phyloP scores from a whole-genome alignment of 2,113 vertebrate species.

The Atractosteus spatula region DNA sequence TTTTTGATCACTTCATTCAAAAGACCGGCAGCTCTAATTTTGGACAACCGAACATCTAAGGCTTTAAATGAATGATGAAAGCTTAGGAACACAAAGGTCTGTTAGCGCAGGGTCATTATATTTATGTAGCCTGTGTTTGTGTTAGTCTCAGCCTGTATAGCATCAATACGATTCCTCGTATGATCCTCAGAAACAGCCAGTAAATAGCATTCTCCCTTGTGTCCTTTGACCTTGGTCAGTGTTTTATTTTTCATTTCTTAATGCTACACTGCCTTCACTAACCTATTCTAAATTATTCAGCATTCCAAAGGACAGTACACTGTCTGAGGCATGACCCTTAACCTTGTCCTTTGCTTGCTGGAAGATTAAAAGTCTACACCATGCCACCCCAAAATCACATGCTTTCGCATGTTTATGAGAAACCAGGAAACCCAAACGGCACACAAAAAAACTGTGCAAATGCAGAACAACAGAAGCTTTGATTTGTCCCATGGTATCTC shows the following conservation, averaged over 20 bases:
- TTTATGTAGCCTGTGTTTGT: conserved; percentile 1
- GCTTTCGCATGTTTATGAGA: conserved; percentile 24
- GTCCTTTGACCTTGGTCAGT: conserved; percentile 57
- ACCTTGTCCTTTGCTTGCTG: conserved; percentile 29
- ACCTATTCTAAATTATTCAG: conserved; percentile 60
- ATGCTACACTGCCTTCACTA: conserved; percentile 44
- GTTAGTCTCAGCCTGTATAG: conserved; percentile 13
- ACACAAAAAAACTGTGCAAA: conserved; percentile 12
- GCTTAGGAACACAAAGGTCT: too few relatives aligned
- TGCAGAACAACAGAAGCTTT: background rate
- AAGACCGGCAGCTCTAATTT: too few relatives aligned
- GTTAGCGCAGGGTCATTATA: too few relatives aligned
- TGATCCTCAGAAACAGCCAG: conserved; percentile 45
- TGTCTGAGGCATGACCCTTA: conserved; percentile 47
- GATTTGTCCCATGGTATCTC: background rate
- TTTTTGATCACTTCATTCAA: too few relatives aligned
- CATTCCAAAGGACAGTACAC: conserved; percentile 45
- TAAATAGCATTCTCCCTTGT: conserved; percentile 49
- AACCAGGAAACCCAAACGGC: background rate
- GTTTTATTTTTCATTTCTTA: conserved; percentile 44
- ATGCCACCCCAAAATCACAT: conserved; percentile 34
- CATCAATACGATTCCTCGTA: background rate
- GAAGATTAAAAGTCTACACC: conserved; percentile 44
- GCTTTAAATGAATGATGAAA: too few relatives aligned
- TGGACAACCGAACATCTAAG: too few relatives aligned